phyloP scores from a whole-genome alignment of 2,113 vertebrate species.

The Lepus americanus region DNA sequence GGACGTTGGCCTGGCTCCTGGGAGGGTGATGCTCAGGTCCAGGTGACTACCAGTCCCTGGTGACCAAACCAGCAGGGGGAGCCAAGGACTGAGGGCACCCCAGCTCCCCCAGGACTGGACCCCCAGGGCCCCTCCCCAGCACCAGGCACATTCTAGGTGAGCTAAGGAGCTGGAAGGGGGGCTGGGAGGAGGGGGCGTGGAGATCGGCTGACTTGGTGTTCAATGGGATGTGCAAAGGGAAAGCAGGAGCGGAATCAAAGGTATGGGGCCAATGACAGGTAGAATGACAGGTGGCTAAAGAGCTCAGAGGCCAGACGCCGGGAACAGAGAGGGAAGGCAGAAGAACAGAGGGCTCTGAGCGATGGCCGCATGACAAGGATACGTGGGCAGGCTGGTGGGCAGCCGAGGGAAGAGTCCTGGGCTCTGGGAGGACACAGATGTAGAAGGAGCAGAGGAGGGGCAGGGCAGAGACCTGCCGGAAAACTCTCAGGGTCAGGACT shows the following conservation, averaged over 20 bases:
- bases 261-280: not conserved
- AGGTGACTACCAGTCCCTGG: not conserved
- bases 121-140: not conserved
- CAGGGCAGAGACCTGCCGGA: not conserved
- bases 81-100: not conserved
- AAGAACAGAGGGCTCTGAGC: not conserved
- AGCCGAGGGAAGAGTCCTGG: not conserved
- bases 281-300: not conserved
- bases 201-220: not conserved
- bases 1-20: not conserved
- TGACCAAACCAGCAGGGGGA: not conserved
- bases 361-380: not conserved
- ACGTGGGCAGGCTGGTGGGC: not conserved
- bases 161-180: not conserved
- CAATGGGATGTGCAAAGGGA: not conserved
- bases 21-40: not conserved
- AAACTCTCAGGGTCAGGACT: not conserved
- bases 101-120: too few relatives aligned
- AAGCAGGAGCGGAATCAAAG: not conserved
- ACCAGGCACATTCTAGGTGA: not conserved
- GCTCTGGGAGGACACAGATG: not conserved
- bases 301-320: not conserved
- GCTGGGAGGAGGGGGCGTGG: not conserved
- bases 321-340: not conserved
- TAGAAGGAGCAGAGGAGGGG: not conserved